A percentile compares a stretch with the other conserved stretches of the same genome.
Evolutionary conservation across 2,888 invertebrate species (phyloP).

Genomic region (Yponomeuta evonymella): DNA sequence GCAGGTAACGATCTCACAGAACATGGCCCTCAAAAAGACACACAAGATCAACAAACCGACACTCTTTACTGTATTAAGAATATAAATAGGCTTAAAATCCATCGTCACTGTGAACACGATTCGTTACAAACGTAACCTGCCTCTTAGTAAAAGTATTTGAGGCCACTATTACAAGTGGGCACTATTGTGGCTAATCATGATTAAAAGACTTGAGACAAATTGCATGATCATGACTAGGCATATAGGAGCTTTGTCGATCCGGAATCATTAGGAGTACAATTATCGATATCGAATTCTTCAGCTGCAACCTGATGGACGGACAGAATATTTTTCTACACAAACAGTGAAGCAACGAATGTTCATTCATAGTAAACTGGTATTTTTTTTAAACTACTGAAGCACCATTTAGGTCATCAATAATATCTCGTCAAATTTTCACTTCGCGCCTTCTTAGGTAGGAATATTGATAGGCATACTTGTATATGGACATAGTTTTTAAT

Average conservation of each 20-base stretch:
- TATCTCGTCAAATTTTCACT: neutral
- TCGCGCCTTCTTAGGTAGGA: neutral
- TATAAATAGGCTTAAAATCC: too few relatives aligned
- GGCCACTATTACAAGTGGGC: constrained; percentile 65
- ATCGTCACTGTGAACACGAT: neutral
- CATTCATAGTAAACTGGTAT: neutral
- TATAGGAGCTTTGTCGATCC: constrained; percentile 54
- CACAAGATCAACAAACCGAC: neutral
- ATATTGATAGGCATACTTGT: neutral
- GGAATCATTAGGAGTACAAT: constrained; percentile 75
- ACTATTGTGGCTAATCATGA: constrained; percentile 76
- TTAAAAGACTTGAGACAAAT: constrained; percentile 76
- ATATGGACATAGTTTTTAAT: too few relatives aligned
- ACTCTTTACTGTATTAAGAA: neutral
- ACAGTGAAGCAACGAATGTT: constrained; percentile 40
- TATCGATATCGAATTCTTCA: constrained; percentile 72
- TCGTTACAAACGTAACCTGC: neutral
- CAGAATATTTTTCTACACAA: constrained; percentile 69
- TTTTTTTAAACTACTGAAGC: neutral
- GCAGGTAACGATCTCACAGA: constrained; percentile 50
- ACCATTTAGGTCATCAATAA: neutral
- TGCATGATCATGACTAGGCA: constrained; percentile 75
- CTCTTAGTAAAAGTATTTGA: constrained; percentile 38
- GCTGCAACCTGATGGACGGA: constrained; percentile 71
- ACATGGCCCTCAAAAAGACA: constrained; percentile 35